Conservation (phyloP, 2,888 invertebrate genomes). For the Yponomeuta plumbellus region DNA sequence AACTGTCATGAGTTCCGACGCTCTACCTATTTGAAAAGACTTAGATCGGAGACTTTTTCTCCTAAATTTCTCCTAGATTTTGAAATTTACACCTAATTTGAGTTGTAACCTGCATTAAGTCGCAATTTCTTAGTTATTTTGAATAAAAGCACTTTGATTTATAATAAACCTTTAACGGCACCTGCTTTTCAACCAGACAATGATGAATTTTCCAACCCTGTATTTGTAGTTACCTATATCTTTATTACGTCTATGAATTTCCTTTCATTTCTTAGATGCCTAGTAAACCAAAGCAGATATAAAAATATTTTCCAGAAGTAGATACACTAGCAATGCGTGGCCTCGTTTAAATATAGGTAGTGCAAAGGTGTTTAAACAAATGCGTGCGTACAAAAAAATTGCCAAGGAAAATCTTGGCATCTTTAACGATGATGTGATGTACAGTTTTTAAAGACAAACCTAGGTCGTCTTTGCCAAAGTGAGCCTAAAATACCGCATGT, state of each 20-base stretch:
- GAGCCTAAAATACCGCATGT: neutral
- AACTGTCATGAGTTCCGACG: neutral
- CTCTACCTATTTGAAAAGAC: no score
- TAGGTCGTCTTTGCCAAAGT: neutral
- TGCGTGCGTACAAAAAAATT: neutral
- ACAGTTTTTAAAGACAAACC: neutral
- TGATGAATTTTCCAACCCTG: neutral
- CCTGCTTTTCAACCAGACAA: no score
- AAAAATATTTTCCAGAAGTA: slow-evolving; percentile 6
- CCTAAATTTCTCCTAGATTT: neutral
- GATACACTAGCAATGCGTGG: neutral
- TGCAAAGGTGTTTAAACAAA: slow-evolving; percentile 7
- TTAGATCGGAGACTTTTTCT: no score
- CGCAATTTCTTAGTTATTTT: no score
- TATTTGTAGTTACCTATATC: neutral
- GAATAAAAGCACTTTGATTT: no score
- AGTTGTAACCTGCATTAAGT: no score
- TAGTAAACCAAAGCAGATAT: neutral
- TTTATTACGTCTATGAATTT: neutral
- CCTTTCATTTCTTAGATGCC: neutral
- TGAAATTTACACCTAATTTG: no score
- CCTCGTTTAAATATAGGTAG: slow-evolving; percentile 3
- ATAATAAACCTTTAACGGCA: no score
- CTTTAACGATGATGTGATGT: neutral
- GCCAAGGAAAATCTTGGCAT: slow-evolving; percentile 15